Base-by-base conservation (phyloP, 2,113 vertebrate species). In the Climacteris rufus region DNA sequence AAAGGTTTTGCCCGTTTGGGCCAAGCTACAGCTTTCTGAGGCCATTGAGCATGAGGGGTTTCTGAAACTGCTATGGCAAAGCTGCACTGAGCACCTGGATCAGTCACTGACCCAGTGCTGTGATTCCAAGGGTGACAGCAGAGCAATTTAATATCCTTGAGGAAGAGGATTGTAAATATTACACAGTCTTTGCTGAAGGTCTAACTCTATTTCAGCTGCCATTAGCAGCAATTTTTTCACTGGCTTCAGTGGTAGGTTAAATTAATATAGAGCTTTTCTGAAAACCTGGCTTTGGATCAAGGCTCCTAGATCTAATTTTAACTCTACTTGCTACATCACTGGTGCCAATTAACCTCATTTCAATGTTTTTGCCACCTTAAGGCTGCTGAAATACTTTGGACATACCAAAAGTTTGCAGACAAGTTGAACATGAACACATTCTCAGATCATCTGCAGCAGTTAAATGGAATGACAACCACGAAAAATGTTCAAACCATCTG, bases 381-480 rank as follows among this genome's bases (percentile, higher is more conserved):
- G 39, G 40, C 31, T 64, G 40, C 40, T 0, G 1, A 77, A 83
- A 66, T 42, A 45, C 40, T 94, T 81, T n/a, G 70, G 53, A 77
- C 0, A 0, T 47, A 61, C 45, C 40, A 68, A 60, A 94, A 77
- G 66, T 85, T 93, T 85, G 85, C 63, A 85, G 85, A 90, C 50
- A 74, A 30, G 75, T 61, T 72, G 75, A 90, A 76, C 30, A 30
- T 91, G 85, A 83, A 72, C 79, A 50, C 8, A 0, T 91, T 95
- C 49, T 89, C 61, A 76, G 81, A 91, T 89, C 69, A 42, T 82
- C 83, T 64, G 77, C 57, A 92, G 52, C 72, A 87, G 71, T 50
- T 69, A 59, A 69, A 49, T 56, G 61, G 65, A 92, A 81, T 79
- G 81, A 87, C 87, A 96, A 76, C 69, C 24, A 76, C 61, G 72